These are phyloP conservation scores for Syngnathus typhle DNA, from an alignment of 2,113 vertebrate species.

Conservation along the genomic window DNA sequence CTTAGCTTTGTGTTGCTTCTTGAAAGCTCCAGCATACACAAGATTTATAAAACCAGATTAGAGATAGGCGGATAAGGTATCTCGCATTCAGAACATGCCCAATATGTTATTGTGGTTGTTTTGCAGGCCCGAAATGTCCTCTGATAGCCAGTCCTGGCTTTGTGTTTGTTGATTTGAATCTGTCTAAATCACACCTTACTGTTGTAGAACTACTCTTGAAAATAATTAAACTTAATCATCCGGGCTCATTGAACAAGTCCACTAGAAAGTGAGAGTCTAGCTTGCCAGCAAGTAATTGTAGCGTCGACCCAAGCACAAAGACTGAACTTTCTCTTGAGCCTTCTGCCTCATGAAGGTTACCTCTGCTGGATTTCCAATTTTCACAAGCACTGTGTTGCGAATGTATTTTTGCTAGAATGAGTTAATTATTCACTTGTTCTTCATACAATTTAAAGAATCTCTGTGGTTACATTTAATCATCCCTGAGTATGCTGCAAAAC, in stretches of 20 bases:
- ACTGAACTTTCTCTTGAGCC: no score
- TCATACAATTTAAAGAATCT: neutral
- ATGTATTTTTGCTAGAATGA: neutral
- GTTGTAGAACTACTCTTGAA: neutral
- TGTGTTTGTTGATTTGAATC: no score
- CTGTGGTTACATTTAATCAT: neutral
- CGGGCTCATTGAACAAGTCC: no score
- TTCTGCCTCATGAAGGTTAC: no score
- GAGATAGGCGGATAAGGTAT: neutral
- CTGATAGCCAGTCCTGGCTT: no score
- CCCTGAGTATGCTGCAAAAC: neutral
- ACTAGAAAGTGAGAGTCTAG: no score
- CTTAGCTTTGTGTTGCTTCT: neutral
- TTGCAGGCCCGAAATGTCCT: no score
- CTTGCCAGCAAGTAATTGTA: no score
- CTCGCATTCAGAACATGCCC: no score
- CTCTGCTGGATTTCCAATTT: no score
- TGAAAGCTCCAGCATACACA: neutral
- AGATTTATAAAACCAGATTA: neutral
- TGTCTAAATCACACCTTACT: neutral
- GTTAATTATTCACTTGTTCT: neutral
- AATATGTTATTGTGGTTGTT: no score
- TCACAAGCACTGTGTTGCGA: neutral
- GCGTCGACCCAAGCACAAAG: no score
- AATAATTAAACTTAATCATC: neutral